Conservation (phyloP, 2,113 vertebrate genomes). For the Protobothrops mucrosquamatus region DNA sequence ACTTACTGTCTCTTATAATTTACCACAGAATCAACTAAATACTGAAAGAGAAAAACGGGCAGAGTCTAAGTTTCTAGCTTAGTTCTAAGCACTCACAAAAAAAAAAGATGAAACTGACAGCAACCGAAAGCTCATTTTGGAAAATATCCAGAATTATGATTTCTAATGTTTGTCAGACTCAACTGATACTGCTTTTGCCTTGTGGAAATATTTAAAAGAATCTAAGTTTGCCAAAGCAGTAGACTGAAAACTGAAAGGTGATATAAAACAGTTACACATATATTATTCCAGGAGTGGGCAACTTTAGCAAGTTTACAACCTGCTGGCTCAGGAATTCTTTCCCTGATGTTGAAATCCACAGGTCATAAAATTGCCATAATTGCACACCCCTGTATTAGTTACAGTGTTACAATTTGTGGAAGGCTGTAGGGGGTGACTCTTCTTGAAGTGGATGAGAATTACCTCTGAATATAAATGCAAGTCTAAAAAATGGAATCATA, state of each 20-base stretch:
- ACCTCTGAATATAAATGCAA: not conserved
- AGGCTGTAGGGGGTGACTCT: not conserved
- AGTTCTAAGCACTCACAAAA: not conserved
- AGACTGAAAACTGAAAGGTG: constrained; percentile 6
- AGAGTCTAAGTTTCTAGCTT: not conserved
- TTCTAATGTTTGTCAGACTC: not conserved
- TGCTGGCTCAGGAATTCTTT: not conserved
- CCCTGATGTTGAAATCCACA: not conserved
- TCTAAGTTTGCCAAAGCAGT: not conserved
- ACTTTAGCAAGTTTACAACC: not conserved
- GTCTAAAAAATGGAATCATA: not conserved
- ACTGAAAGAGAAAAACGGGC: not conserved
- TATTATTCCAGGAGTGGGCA: not conserved
- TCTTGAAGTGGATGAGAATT: not conserved
- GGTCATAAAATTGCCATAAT: not conserved
- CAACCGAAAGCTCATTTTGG: constrained; percentile 15
- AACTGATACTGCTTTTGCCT: not conserved
- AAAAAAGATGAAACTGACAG: not conserved
- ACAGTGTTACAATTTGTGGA: not conserved
- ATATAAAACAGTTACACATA: not conserved
- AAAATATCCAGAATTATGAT: constrained; percentile 9
- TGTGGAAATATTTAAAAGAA: constrained; percentile 2
- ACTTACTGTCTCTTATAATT: not conserved
- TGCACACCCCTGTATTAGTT: not conserved
- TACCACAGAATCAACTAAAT: not conserved